phyloP scores from a whole-genome alignment of 2,888 invertebrate genomes.

The Schizotus pectinicornis region DNA sequence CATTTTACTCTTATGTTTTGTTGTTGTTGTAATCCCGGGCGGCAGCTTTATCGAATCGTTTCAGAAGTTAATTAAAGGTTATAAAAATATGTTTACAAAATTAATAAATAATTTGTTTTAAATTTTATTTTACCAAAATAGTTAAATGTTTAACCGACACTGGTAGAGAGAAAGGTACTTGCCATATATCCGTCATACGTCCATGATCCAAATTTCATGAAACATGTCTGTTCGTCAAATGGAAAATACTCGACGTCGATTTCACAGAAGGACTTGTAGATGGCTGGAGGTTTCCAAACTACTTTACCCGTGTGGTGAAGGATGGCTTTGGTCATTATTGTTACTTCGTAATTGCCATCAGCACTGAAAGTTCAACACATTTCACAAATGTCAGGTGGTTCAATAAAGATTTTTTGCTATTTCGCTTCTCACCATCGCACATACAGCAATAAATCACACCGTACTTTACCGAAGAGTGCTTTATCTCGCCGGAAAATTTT shows the following conservation, averaged over 20 bases:
- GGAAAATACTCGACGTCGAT: slow-evolving; percentile 95
- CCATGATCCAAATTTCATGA: slow-evolving; percentile 96
- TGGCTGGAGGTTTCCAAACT: slow-evolving; percentile 97
- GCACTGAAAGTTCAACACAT: slow-evolving; percentile 68
- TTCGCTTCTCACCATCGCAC: too few relatives aligned
- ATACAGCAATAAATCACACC: too few relatives aligned
- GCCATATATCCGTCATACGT: slow-evolving; percentile 95
- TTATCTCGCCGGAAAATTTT: too few relatives aligned
- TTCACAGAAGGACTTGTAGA: slow-evolving; percentile 97
- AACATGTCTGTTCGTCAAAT: slow-evolving; percentile 93
- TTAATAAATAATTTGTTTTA: too few relatives aligned
- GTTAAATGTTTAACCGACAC: too few relatives aligned
- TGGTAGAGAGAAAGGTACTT: slow-evolving; percentile 51
- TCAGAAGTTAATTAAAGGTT: too few relatives aligned
- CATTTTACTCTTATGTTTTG: too few relatives aligned
- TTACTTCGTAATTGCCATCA: slow-evolving; percentile 97
- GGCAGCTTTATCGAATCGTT: too few relatives aligned
- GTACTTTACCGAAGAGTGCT: too few relatives aligned
- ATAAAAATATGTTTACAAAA: too few relatives aligned
- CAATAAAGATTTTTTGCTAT: neutral
- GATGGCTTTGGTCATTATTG: slow-evolving; percentile 97
- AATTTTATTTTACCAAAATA: too few relatives aligned
- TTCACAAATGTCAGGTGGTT: neutral
- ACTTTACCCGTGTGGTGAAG: slow-evolving; percentile 92
- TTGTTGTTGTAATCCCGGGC: too few relatives aligned